Evolutionary conservation across 2,113 vertebrate species (phyloP).

Genomic region (Pelobates fuscus): DNA sequence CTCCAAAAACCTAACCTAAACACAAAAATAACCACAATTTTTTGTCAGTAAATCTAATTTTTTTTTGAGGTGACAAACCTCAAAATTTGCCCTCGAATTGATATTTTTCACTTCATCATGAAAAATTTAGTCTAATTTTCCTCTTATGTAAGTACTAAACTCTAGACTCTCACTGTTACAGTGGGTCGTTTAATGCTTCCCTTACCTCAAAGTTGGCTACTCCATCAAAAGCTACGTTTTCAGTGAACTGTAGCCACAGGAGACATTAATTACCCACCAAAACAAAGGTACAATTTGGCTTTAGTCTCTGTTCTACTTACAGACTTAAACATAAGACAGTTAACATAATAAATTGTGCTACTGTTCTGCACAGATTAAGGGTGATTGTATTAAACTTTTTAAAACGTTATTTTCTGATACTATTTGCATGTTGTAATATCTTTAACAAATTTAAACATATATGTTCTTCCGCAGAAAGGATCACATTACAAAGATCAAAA

Average conservation of each 20-base stretch:
- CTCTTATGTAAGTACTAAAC: constrained; percentile 55
- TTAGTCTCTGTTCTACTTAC: constrained; percentile 33
- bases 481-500: too few relatives aligned
- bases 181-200: constrained; percentile 57
- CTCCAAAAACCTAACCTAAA: constrained; percentile 52
- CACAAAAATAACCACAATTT: constrained; percentile 50
- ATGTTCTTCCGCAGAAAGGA: too few relatives aligned
- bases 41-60: constrained; percentile 53
- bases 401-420: too few relatives aligned
- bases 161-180: constrained; percentile 56
- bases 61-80: constrained; percentile 60
- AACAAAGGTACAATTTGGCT: constrained; percentile 60
- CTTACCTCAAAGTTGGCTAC: constrained; percentile 59
- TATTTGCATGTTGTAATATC: too few relatives aligned
- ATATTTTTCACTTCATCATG: constrained; percentile 45
- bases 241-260: constrained; percentile 58
- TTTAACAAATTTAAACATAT: too few relatives aligned
- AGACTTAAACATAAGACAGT: too few relatives aligned
- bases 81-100: constrained; percentile 53
- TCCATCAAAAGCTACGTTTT: constrained; percentile 58
- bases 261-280: constrained; percentile 63
- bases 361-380: too few relatives aligned
- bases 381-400: too few relatives aligned
- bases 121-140: constrained; percentile 48
- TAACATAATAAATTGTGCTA: too few relatives aligned